Evolutionary conservation across 2,888 invertebrate genomes (phyloP).

Genomic region (Dastarcus helophoroides): DNA sequence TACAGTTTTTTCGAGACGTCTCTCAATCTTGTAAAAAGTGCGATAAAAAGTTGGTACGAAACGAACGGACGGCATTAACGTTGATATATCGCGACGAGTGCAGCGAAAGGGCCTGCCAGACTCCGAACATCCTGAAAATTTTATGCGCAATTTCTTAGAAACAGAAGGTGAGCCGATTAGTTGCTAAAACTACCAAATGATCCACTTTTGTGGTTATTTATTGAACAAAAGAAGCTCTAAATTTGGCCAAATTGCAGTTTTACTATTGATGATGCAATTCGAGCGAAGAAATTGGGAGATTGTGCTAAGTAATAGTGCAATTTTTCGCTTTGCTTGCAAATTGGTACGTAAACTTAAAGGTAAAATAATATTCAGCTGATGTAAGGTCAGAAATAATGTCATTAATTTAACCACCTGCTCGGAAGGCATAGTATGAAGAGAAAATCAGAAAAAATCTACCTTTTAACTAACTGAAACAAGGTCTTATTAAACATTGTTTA

Average conservation of each 20-base stretch:
- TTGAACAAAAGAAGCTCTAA: constrained; percentile 6
- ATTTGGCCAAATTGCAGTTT: constrained; percentile 10
- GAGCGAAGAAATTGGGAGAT: no score
- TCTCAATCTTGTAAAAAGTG: constrained; percentile 1
- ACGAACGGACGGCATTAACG: constrained; percentile 17
- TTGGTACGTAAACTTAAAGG: no score
- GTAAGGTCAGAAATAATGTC: no score
- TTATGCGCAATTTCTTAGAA: constrained; percentile 5
- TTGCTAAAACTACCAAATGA: constrained; percentile 2
- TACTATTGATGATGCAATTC: not conserved
- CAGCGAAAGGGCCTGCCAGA: constrained; percentile 12
- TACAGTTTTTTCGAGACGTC: not conserved
- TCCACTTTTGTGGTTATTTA: constrained; percentile 4
- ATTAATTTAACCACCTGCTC: no score
- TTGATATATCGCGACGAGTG: constrained; percentile 17
- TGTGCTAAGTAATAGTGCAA: no score
- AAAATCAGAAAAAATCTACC: no score
- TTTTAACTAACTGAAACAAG: no score
- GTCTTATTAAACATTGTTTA: no score
- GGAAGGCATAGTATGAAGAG: no score
- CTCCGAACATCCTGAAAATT: constrained; percentile 10
- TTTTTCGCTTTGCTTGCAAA: no score
- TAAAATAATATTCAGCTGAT: no score
- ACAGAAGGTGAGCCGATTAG: constrained; percentile 4
- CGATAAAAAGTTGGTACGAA: constrained; percentile 10